phyloP scores from a whole-genome alignment of 2,797 vertebrate species.

The Gallinago stenura region DNA sequence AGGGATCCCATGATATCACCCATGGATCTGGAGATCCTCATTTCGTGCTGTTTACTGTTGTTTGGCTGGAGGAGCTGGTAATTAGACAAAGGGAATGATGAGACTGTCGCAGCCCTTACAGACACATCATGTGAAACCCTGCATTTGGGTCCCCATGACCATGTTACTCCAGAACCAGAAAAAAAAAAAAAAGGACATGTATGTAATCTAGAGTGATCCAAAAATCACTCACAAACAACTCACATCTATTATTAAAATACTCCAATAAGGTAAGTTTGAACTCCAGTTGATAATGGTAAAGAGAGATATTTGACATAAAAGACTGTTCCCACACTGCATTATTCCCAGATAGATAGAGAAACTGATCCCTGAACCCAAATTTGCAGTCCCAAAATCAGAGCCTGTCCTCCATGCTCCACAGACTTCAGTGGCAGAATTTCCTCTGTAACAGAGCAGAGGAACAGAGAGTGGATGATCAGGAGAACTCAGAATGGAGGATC shows the following conservation, averaged over 20 bases:
- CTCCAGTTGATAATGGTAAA: neutral
- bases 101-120: neutral
- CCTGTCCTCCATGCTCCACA: neutral
- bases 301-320: neutral
- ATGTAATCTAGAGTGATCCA: neutral
- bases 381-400: neutral
- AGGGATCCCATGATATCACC: constrained; percentile 92
- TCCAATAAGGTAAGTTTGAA: neutral
- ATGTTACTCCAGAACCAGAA: neutral
- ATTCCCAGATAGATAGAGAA: neutral
- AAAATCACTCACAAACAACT: neutral
- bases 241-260: neutral
- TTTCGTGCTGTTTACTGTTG: constrained; percentile 91
- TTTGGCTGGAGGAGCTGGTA: constrained; percentile 88
- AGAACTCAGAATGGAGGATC: neutral
- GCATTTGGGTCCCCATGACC: neutral
- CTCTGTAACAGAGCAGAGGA: neutral
- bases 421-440: neutral
- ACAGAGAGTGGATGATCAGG: neutral
- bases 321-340: neutral
- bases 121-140: neutral
- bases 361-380: neutral
- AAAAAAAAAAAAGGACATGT: neutral
- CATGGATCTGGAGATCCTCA: constrained; percentile 91
- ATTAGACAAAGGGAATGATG: constrained; percentile 24